A percentile compares a stretch with the other conserved stretches of the same genome.
Conservation (phyloP, 2,113 vertebrate species). For the Bufo bufo region DNA sequence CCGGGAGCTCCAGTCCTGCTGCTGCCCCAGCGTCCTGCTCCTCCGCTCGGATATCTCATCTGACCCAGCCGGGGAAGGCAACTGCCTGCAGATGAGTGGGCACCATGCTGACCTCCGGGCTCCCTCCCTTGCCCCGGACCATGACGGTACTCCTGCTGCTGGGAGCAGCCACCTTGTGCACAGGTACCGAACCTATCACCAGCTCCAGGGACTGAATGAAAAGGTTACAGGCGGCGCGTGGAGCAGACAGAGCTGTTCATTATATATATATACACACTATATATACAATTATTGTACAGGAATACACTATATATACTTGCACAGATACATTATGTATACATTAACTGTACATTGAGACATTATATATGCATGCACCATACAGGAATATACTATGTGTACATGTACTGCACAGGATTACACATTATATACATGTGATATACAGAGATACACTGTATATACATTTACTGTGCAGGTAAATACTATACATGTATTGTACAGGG, state of each 20-base stretch:
- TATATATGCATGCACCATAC: too few species aligned
- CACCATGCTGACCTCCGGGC: conserved; percentile 27
- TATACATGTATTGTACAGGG: too few species aligned
- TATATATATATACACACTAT: background rate
- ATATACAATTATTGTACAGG: background rate
- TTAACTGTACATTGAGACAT: too few species aligned
- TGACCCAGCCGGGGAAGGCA: conserved; percentile 51
- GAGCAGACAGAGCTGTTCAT: background rate
- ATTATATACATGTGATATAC: too few species aligned
- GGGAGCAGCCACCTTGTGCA: conserved; percentile 62
- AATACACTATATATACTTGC: background rate
- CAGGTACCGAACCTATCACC: conserved; percentile 65
- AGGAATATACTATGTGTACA: too few species aligned
- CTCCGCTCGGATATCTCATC: background rate
- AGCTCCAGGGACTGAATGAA: background rate
- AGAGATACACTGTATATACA: too few species aligned
- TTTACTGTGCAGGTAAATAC: too few species aligned
- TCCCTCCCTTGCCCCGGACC: conserved; percentile 43
- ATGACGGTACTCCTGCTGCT: conserved; percentile 42
- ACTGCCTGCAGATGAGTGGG: conserved; percentile 35
- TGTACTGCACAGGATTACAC: too few species aligned
- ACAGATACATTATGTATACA: too few species aligned
- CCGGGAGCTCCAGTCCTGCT: conserved; percentile 35
- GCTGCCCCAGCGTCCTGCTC: background rate
- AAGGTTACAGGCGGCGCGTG: too few species aligned